Conservation (phyloP, 2,888 invertebrate species). For the Patella ulyssiponensis region DNA sequence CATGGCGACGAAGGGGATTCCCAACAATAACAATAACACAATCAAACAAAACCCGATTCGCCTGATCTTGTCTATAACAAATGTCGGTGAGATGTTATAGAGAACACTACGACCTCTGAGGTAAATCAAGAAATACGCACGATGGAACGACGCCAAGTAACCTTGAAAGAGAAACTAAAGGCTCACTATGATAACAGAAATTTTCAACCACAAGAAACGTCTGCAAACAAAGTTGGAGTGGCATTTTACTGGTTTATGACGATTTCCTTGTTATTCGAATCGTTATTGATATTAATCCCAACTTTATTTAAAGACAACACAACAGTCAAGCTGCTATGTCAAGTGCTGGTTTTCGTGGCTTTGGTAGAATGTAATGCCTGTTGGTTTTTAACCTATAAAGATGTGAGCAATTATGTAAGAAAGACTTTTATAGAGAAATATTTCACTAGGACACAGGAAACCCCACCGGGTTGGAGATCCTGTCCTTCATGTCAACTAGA, state of each 20-base stretch:
- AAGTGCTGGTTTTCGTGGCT: constrained; percentile 33
- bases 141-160: constrained; percentile 52
- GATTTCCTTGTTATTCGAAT: constrained; percentile 45
- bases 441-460: constrained; percentile 41
- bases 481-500: constrained; percentile 59
- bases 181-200: constrained; percentile 51
- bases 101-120: no score
- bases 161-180: constrained; percentile 52
- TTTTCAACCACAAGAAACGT: constrained; percentile 47
- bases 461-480: constrained; percentile 45
- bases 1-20: no score
- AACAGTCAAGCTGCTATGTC: background rate
- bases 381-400: constrained; percentile 47
- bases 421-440: constrained; percentile 44
- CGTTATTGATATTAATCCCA: constrained; percentile 49
- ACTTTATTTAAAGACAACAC: constrained; percentile 32
- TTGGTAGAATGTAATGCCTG: constrained; percentile 42
- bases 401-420: constrained; percentile 47
- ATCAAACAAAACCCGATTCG: no score
- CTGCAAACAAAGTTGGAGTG: constrained; percentile 42
- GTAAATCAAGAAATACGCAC: no score
- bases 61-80: no score
- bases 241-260: constrained; percentile 46
- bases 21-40: no score
- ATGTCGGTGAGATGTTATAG: no score